These are phyloP conservation scores for Mormyrops attenuatus DNA, from an alignment of 2,797 vertebrate species.

Conservation along the genomic window DNA sequence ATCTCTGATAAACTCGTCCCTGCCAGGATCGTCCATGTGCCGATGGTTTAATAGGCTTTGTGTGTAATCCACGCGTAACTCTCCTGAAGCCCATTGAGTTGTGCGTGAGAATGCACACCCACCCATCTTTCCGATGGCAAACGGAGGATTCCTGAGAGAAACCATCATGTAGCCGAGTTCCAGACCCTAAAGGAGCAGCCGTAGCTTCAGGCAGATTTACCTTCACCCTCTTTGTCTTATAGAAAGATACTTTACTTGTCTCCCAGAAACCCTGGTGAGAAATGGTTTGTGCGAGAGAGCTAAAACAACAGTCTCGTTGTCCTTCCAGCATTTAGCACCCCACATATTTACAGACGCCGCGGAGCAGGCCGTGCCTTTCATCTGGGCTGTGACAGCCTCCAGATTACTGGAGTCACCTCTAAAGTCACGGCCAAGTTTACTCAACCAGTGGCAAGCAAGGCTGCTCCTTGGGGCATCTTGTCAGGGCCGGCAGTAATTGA, in stretches of 20 bases:
- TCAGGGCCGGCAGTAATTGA: background rate
- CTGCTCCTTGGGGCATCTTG: background rate
- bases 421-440: constrained; percentile 41
- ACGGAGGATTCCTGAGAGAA: background rate
- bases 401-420: constrained; percentile 28
- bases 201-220: background rate
- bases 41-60: background rate
- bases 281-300: background rate
- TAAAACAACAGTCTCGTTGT: background rate
- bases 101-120: background rate
- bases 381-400: constrained; percentile 17
- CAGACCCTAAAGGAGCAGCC: background rate
- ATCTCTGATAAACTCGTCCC: background rate
- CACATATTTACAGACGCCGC: background rate
- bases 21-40: background rate
- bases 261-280: background rate
- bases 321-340: background rate
- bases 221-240: background rate
- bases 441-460: constrained; percentile 28
- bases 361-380: background rate
- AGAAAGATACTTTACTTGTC: background rate
- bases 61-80: background rate
- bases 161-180: background rate
- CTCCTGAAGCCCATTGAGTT: background rate
- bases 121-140: background rate